Evolutionary conservation across 1,140 invertebrate species (phyloP), one percentile per base, ranked within the genome.

Genomic region (Ostrea denselamellosa): DNA sequence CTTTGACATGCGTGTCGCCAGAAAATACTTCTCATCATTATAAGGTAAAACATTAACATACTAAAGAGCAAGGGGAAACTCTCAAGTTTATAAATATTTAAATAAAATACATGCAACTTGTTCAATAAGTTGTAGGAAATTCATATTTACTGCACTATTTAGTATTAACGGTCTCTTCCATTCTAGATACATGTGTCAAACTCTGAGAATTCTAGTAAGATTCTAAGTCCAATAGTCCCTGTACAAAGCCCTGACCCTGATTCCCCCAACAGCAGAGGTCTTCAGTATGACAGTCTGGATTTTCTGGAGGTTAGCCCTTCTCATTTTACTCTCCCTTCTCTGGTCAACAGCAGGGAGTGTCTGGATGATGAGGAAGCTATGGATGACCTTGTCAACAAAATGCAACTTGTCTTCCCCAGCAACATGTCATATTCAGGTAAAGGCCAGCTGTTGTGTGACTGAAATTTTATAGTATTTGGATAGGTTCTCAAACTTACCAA

Each of bases 311-410:
- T 83, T 44, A 88, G 82, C 85, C 89, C 87, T 9, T 88, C 58
- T n/a, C 90, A 87, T 58, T 88, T 84, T 83, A 89, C 87, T 71
- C 82, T 88, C 22, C 87, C 87, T 28, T 88, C 86, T 87, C 89
- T 65, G 71, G 86, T 83, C 86, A 86, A 88, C 82, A 88, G 85
- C 53, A 85, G 85, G 77, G 85, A 53, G 10, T 87, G 34, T 71
- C 28, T 91, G 65, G 89, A 89, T 58, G 91, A 92, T 44, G 90
- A 92, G 87, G 90, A 89, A 56, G 91, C 90, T 56, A 90, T 93
- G 53, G 89, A 92, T 25, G 85, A 90, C 14, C 86, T 92, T 85
- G 86, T 93, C 54, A 81, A 91, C 85, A 90, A 90, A 85, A 87
- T 92, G 68, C 88, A 92, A 14, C 84, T 82, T 22, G 90, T 89